These are phyloP conservation scores for Petrolisthes manimaculis DNA, from an alignment of 2,888 invertebrate genomes.

Conservation along the genomic window DNA sequence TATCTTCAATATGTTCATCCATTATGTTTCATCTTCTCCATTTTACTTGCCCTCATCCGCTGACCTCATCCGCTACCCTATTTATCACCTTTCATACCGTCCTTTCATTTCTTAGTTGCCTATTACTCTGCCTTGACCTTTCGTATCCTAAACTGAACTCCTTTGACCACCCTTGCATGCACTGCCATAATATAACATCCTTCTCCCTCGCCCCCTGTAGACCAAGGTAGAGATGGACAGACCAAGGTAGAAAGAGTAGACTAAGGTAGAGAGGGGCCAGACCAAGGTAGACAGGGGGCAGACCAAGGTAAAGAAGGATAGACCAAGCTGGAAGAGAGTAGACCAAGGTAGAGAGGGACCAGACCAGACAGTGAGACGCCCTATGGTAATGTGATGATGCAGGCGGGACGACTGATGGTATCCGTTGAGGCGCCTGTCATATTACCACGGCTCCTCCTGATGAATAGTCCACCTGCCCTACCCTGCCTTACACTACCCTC, in stretches of 20 bases:
- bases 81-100: not conserved
- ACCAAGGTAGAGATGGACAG: not conserved
- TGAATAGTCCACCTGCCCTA: not conserved
- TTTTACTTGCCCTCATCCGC: not conserved
- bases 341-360: not conserved
- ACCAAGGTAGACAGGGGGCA: not conserved
- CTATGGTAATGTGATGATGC: conserved; percentile 30
- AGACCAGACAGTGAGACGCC: conserved; percentile 9
- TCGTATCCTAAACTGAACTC: not conserved
- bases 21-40: not conserved
- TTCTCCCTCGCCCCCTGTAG: not conserved
- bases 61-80: not conserved
- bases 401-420: conserved; percentile 26
- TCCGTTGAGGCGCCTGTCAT: conserved; percentile 20
- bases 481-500: not conserved
- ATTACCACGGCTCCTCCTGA: conserved; percentile 15
- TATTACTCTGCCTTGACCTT: not conserved
- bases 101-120: not conserved
- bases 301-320: not conserved
- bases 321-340: not conserved
- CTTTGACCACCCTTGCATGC: not conserved
- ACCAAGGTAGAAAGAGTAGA: not conserved
- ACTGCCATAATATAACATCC: not conserved
- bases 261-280: not conserved
- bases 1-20: not conserved